These are phyloP conservation scores for Schizaphis graminum DNA, from an alignment of 2,888 invertebrate species.

Conservation along the genomic window DNA sequence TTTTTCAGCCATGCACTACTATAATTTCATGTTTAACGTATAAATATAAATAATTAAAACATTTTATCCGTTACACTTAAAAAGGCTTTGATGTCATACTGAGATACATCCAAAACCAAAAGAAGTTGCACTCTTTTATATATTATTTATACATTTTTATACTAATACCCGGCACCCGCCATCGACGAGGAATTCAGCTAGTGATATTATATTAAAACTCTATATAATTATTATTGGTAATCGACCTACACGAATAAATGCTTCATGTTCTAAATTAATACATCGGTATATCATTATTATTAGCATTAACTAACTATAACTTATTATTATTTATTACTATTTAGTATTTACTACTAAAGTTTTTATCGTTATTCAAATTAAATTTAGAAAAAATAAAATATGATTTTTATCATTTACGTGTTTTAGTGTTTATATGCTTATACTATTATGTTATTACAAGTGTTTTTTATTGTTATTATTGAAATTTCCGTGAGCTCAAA, in stretches of 20 bases:
- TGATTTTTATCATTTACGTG: neutral
- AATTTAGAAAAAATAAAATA: neutral
- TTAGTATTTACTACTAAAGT: too few species aligned
- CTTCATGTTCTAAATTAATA: neutral
- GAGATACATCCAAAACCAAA: too few species aligned
- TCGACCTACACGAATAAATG: neutral
- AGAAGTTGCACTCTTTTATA: too few species aligned
- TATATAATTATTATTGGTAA: neutral
- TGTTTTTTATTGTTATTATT: neutral
- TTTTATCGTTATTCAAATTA: neutral
- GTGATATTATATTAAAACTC: too few species aligned
- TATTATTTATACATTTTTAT: too few species aligned
- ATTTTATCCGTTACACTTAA: too few species aligned
- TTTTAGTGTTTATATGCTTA: too few species aligned
- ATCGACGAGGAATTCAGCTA: too few species aligned
- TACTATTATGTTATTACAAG: neutral
- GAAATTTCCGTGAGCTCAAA: neutral
- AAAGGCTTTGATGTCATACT: too few species aligned
- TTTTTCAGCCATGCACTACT: neutral
- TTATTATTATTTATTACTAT: neutral
- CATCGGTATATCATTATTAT: neutral
- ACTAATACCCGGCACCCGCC: too few species aligned
- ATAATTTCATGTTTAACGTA: too few species aligned
- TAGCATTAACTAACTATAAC: neutral
- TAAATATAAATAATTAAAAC: too few species aligned